A percentile compares a stretch with the other conserved stretches of the same genome.
Conservation (phyloP, 2,113 vertebrate genomes). For the Cottus gobio region DNA sequence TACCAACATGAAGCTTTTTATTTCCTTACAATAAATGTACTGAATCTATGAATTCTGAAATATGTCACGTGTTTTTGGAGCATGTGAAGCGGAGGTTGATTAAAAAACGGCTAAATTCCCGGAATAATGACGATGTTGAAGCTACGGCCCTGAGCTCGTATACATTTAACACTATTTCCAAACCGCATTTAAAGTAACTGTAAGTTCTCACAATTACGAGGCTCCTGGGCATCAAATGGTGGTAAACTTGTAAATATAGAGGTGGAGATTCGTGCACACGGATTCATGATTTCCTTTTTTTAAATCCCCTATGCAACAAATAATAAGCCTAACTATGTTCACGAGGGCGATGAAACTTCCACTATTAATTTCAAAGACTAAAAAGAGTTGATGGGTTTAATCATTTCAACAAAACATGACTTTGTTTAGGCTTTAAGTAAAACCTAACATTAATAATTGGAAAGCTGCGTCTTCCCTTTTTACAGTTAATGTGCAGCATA, state of each 20-base stretch:
- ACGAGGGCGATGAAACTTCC: not conserved
- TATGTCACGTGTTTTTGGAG: too few relatives aligned
- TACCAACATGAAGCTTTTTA: slow-evolving; percentile 1
- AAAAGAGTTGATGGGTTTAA: not conserved
- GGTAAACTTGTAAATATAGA: not conserved
- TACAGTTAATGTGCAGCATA: too few relatives aligned
- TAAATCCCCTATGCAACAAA: too few relatives aligned
- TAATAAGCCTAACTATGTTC: not conserved
- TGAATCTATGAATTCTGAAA: not conserved
- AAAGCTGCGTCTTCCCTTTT: too few relatives aligned
- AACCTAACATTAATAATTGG: too few relatives aligned
- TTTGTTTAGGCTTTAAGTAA: too few relatives aligned
- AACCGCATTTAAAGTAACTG: not conserved
- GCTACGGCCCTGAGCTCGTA: not conserved
- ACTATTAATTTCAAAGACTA: too few relatives aligned
- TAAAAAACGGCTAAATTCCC: not conserved
- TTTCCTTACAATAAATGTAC: not conserved
- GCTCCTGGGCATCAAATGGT: not conserved
- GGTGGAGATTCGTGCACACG: not conserved
- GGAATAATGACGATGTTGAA: slow-evolving; percentile 14
- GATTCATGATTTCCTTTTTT: not conserved
- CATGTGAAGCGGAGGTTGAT: not conserved
- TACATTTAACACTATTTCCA: too few relatives aligned
- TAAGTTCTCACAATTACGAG: not conserved
- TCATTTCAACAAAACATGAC: not conserved